These are phyloP conservation scores for Falco punctatus DNA, from an alignment of 2,113 vertebrate species.

Conservation along the genomic window DNA sequence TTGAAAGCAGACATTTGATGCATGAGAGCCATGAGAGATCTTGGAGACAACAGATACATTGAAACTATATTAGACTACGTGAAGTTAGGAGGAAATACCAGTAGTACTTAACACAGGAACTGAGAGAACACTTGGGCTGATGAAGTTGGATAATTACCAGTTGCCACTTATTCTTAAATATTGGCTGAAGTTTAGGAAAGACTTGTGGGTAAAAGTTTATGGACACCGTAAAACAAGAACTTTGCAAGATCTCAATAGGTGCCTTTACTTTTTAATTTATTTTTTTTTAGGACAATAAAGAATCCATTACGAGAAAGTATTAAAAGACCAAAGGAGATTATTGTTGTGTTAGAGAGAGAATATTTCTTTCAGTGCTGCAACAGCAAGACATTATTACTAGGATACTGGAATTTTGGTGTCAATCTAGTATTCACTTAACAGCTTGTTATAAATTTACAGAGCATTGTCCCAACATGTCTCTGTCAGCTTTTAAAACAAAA, in stretches of 20 bases:
- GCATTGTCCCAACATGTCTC: background rate
- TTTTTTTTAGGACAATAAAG: background rate
- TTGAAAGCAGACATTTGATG: background rate
- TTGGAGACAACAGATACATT: background rate
- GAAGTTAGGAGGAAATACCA: background rate
- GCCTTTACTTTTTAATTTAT: background rate
- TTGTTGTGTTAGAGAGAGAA: background rate
- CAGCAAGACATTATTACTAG: background rate
- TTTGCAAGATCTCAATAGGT: background rate
- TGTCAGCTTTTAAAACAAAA: background rate
- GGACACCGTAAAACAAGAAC: background rate
- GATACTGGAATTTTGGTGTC: background rate
- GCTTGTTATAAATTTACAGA: background rate
- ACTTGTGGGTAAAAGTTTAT: background rate
- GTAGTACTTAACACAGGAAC: background rate
- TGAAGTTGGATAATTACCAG: slow-evolving; percentile 13
- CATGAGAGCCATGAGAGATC: background rate
- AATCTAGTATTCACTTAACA: background rate
- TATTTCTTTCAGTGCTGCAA: background rate
- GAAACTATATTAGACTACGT: background rate
- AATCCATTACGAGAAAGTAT: background rate
- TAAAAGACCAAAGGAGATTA: background rate
- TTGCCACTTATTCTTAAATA: background rate
- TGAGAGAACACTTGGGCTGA: background rate
- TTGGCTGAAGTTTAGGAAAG: background rate